Conservation (phyloP, 1,140 invertebrate species). For the Drosophila rufa region DNA sequence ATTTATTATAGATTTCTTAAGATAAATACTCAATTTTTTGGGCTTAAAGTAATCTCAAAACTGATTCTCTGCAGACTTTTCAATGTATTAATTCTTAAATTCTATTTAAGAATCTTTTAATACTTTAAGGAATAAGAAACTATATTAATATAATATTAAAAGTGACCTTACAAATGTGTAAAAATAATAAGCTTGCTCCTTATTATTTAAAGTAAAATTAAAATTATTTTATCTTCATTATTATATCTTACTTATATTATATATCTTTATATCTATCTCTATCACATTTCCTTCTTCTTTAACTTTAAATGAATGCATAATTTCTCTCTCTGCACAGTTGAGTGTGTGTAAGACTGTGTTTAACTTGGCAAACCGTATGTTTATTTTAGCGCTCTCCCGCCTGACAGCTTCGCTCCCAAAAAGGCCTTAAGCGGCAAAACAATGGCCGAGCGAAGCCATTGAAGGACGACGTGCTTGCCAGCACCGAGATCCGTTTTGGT, state of each 20-base stretch:
- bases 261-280: too few species aligned
- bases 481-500: conserved; percentile 42
- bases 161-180: not conserved
- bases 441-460: conserved; percentile 60
- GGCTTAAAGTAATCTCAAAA: too few species aligned
- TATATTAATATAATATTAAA: not conserved
- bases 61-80: not conserved
- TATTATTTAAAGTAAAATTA: not conserved
- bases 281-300: too few species aligned
- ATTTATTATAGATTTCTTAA: too few species aligned
- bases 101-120: too few species aligned
- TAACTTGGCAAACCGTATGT: conserved; percentile 70
- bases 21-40: too few species aligned
- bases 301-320: not conserved
- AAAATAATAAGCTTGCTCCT: not conserved
- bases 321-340: conserved; percentile 4
- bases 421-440: conserved; percentile 75
- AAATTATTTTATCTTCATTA: too few species aligned
- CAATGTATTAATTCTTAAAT: not conserved
- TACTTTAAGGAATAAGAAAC: not conserved
- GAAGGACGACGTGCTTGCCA: conserved; percentile 44
- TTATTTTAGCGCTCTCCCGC: conserved; percentile 65
- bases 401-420: conserved; percentile 54
- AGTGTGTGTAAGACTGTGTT: conserved; percentile 48
- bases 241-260: too few species aligned